phyloP scores from a whole-genome alignment of 2,888 invertebrate genomes.

The Biston stratarius region DNA sequence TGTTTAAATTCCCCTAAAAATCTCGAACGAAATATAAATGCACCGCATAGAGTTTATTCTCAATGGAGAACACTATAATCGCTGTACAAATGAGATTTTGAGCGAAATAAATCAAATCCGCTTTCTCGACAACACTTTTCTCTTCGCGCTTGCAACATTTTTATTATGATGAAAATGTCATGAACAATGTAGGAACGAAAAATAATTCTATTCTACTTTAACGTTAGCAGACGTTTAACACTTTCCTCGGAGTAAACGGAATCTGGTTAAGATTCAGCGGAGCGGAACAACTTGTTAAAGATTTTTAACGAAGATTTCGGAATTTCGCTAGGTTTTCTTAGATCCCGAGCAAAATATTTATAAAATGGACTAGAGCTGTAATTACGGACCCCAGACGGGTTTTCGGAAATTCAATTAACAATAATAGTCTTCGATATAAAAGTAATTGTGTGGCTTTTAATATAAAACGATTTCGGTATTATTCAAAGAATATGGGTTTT shows the following conservation, averaged over 20 bases:
- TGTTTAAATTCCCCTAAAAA: neutral
- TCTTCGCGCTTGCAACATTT: conserved; percentile 48
- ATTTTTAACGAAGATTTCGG: conserved; percentile 21
- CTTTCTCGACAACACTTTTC: conserved; percentile 43
- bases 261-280: conserved; percentile 34
- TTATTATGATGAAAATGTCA: conserved; percentile 47
- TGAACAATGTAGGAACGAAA: conserved; percentile 47
- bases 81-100: conserved; percentile 24
- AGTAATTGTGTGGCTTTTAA: neutral
- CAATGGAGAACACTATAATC: conserved; percentile 24
- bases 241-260: conserved; percentile 42
- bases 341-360: neutral
- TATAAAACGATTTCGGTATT: neutral
- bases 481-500: no score
- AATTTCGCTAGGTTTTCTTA: conserved; percentile 10
- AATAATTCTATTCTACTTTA: conserved; percentile 42
- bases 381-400: conserved; percentile 5
- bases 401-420: neutral
- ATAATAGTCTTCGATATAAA: neutral
- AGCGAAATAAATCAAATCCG: conserved; percentile 39
- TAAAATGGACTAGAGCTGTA: conserved; percentile 7
- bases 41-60: conserved; percentile 10
- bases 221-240: conserved; percentile 47
- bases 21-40: conserved; percentile 11
- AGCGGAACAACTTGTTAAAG: conserved; percentile 26